Evolutionary conservation across 2,113 vertebrate genomes (phyloP).

Genomic region (Nestor notabilis): DNA sequence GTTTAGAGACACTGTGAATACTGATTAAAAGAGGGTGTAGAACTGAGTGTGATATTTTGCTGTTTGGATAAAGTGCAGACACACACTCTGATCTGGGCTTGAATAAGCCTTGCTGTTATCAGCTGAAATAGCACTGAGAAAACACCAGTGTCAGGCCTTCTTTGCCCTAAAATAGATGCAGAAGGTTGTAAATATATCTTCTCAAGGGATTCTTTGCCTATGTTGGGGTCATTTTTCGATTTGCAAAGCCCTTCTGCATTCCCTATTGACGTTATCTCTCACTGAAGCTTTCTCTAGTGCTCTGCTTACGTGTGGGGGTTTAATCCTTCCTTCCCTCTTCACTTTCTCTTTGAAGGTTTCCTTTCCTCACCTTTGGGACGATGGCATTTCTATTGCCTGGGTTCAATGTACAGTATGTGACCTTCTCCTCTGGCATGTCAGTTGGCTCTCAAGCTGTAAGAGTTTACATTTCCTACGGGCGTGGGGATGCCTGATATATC

Average conservation of each 20-base stretch:
- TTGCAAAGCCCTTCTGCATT: not conserved
- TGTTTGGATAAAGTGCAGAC: not conserved
- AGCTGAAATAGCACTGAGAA: not conserved
- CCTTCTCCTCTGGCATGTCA: slow-evolving; percentile 15
- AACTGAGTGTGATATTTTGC: not conserved
- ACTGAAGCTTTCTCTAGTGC: not conserved
- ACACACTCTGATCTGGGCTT: not conserved
- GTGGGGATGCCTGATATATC: not conserved
- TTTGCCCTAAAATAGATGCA: not conserved
- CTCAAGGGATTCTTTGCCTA: not conserved
- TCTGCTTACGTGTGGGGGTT: not conserved
- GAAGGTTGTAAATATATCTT: not conserved
- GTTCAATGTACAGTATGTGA: slow-evolving; percentile 28
- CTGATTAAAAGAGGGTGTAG: not conserved
- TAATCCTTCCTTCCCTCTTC: not conserved
- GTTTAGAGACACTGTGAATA: not conserved
- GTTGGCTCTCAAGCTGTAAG: not conserved
- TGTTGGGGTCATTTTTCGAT: not conserved
- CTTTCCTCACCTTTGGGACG: not conserved
- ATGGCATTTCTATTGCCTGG: not conserved
- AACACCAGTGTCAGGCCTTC: not conserved
- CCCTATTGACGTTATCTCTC: not conserved
- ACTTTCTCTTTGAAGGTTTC: not conserved
- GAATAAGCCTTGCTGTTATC: not conserved
- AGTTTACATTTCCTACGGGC: slow-evolving; percentile 19